A percentile compares a stretch with the other conserved stretches of the same genome.
Conservation (phyloP, 2,113 vertebrate species). For the Corvus cornix region DNA sequence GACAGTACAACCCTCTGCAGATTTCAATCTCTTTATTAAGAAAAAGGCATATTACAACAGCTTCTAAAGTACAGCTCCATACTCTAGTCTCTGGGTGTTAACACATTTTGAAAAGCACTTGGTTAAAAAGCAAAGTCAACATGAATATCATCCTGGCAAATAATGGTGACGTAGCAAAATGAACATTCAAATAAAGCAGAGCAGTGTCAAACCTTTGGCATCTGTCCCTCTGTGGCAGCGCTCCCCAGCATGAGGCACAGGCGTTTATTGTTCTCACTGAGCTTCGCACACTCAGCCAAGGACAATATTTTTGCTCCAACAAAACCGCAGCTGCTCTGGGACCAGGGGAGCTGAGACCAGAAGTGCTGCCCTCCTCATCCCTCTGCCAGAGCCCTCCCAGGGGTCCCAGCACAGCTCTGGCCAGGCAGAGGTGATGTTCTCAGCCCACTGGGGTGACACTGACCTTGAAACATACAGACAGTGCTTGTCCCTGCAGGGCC, state of each 20-base stretch:
- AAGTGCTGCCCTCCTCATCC: neutral
- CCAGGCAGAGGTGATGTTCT: neutral
- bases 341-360: neutral
- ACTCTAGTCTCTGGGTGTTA: conserved; percentile 40
- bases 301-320: neutral
- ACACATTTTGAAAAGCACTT: conserved; percentile 59
- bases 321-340: neutral
- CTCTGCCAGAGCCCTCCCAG: neutral
- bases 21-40: conserved; percentile 69
- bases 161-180: neutral
- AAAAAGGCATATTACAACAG: conserved; percentile 69
- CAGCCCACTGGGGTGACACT: neutral
- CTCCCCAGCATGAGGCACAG: neutral
- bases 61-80: conserved; percentile 57
- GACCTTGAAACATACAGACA: neutral
- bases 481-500: neutral
- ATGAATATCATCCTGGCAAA: neutral
- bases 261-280: neutral
- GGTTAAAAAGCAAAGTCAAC: conserved; percentile 66
- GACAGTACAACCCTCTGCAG: neutral
- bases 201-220: conserved; percentile 23
- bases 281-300: neutral
- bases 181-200: neutral
- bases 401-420: neutral
- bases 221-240: neutral